phyloP scores from a whole-genome alignment of 2,888 invertebrate species.

The Gasteruption jaculator region DNA sequence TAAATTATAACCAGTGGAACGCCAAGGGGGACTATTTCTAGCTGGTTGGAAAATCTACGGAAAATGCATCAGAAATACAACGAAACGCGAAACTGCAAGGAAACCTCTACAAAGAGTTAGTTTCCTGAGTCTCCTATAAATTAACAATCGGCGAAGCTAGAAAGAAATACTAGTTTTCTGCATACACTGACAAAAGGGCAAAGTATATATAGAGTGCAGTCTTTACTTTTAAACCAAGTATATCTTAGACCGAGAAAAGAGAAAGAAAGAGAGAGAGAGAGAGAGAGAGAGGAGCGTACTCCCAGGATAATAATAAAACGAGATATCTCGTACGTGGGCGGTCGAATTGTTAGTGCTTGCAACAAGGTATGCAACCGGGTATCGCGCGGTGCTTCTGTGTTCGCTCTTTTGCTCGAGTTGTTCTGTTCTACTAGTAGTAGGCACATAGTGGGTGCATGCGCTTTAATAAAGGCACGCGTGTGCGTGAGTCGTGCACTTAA shows the following conservation, averaged over 20 bases:
- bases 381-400: constrained; percentile 45
- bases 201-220: no score
- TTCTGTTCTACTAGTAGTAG: constrained; percentile 21
- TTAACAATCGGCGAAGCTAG: no score
- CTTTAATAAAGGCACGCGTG: constrained; percentile 37
- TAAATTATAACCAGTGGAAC: no score
- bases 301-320: constrained; percentile 47
- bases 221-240: no score
- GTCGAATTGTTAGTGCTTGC: constrained; percentile 50
- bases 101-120: no score
- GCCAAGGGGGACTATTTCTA: no score
- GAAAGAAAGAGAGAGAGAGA: constrained; percentile 16
- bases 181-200: no score
- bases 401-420: constrained; percentile 23
- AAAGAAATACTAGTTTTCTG: no score
- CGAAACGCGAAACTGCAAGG: no score
- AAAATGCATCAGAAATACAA: no score
- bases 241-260: constrained; percentile 24
- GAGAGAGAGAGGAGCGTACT: constrained; percentile 17
- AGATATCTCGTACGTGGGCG: constrained; percentile 49
- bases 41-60: no score
- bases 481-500: constrained; percentile 35
- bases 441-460: constrained; percentile 28
- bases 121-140: no score
- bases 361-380: constrained; percentile 43